Evolutionary conservation across 1,140 invertebrate species (phyloP), one percentile per base, ranked within the genome.

Genomic region (Yoshiicerus persimilis): DNA sequence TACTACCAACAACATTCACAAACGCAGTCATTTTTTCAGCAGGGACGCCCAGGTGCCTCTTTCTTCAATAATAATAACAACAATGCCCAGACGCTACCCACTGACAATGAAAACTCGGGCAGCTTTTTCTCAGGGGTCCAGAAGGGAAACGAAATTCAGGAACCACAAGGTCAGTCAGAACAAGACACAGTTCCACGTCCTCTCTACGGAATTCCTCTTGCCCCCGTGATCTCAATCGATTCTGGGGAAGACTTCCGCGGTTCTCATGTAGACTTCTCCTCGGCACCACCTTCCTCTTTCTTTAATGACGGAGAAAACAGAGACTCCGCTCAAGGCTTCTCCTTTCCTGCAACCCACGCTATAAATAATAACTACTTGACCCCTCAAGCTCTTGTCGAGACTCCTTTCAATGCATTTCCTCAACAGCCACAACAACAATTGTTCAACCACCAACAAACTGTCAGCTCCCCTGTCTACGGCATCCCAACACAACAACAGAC

Each of bases 131-230:
- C 30, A 32, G 32, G 5, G 80, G n/a, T 23, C 39, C 13, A 86
- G 16, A 86, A 25, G 16, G n/a, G 34, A 27, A 47, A 41, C 13
- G 47, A 80, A 9, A 32, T 70, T 32, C 25, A 16, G 0, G 25
- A 30, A 30, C 23, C 8, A 36, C 39, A 85, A 84, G 36, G 38
- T 16, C 84, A 87, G 34, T 16, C 23, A 8, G 30, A 87, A 34
- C 25, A n/a, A 32, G 41, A 80, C 16, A 4, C n/a, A 9, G 70
- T 38, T 16, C 88, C 90, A 23, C 80, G 85, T 56, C 87, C 90
- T 25, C 41, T 89, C 70, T 91, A 91, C 41, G 90, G 90, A 0
- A 36, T 89, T 32, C 90, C 90, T 20, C 84, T 91, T 2, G 90
- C 89, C 4, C 90, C 90, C 13, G 90, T 89, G 13, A 80, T 91